Evolutionary conservation across 1,140 invertebrate species (phyloP), one percentile per base, ranked within the genome.

Genomic region (Heliconius eleuchia): DNA sequence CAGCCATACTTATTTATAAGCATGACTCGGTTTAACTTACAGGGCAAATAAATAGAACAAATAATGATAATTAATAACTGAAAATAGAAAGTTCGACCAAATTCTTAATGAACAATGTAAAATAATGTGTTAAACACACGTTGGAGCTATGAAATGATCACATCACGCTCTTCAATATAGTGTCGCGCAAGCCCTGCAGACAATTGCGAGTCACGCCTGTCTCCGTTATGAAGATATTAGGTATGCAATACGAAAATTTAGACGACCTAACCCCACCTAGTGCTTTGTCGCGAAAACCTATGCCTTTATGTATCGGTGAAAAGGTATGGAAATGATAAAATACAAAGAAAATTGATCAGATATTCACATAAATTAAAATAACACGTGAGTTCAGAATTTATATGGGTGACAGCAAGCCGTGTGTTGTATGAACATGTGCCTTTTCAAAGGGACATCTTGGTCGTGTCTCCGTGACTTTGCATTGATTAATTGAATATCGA

Each of bases 241-340:
- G 73, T 80, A 73, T 77, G 50, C 73, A 52, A 71, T 76, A 46
- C 55, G 74, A 88, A 87, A 87, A 88, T 84, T 84, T 85, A 84
- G 80, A 89, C 82, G 85, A 87, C 87, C 88, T 93, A 94, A 94
- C 92, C 92, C 92, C 90, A 94, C 91, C 92, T 92, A 90, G 82
- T 83, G 88, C 79, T 74, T 80, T 80, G 76, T 80, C 77, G 78
- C 81, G 86, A 86, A 90, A 91, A 86, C 87, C 89, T 89, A 88
- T 88, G 81, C 81, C 89, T 88, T 90, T 89, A 85, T 87, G 82
- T 75, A 39, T 71, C 71, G 18, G 13, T n/a, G 71, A 72, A 71
- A 37, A 37, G 19, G 6, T 3, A 5, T 16, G n/a, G 80, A 81
- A 79, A 80, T 76, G 77, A 77, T 76, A 71, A 72, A 84, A 66